phyloP scores from a whole-genome alignment of 1,140 invertebrate species.

The Drosophila leontia region DNA sequence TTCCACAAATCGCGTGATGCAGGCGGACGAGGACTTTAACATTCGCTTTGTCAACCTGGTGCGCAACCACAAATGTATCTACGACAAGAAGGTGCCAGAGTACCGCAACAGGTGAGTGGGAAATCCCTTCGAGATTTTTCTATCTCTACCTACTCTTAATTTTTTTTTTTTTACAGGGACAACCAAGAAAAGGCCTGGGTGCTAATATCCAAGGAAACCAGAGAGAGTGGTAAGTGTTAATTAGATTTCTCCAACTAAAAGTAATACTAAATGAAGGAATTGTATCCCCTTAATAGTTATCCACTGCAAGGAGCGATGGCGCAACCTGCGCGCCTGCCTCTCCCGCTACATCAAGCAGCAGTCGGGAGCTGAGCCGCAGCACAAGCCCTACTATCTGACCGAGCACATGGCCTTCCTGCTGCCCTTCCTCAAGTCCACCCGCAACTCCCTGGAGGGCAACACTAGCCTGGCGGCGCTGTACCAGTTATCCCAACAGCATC shows the following conservation, averaged over 20 bases:
- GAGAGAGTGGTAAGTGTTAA: slow-evolving; percentile 70
- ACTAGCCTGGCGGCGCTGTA: slow-evolving; percentile 61
- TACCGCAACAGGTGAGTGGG: slow-evolving; percentile 80
- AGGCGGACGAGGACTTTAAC: slow-evolving; percentile 84
- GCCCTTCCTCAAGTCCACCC: slow-evolving; percentile 80
- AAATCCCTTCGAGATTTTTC: background rate
- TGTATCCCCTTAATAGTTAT: slow-evolving; percentile 46
- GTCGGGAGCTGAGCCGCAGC: slow-evolving; percentile 71
- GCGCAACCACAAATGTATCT: slow-evolving; percentile 78
- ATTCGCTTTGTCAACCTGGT: slow-evolving; percentile 84
- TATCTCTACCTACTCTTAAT: no score
- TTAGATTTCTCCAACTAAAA: background rate
- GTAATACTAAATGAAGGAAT: no score
- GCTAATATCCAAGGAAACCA: slow-evolving; percentile 84
- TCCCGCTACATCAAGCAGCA: slow-evolving; percentile 83
- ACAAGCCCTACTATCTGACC: slow-evolving; percentile 84
- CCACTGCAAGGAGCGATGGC: slow-evolving; percentile 84
- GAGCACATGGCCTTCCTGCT: slow-evolving; percentile 84
- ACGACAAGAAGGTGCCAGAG: slow-evolving; percentile 83
- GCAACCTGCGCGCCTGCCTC: slow-evolving; percentile 81
- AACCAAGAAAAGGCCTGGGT: slow-evolving; percentile 84
- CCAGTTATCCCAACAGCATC: slow-evolving; percentile 72
- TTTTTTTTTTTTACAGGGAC: slow-evolving; percentile 69
- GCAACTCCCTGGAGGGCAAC: slow-evolving; percentile 73
- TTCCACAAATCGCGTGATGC: slow-evolving; percentile 76